These are phyloP conservation scores for Chymomyza caudatula DNA, from an alignment of 2,888 invertebrate genomes.

Conservation along the genomic window DNA sequence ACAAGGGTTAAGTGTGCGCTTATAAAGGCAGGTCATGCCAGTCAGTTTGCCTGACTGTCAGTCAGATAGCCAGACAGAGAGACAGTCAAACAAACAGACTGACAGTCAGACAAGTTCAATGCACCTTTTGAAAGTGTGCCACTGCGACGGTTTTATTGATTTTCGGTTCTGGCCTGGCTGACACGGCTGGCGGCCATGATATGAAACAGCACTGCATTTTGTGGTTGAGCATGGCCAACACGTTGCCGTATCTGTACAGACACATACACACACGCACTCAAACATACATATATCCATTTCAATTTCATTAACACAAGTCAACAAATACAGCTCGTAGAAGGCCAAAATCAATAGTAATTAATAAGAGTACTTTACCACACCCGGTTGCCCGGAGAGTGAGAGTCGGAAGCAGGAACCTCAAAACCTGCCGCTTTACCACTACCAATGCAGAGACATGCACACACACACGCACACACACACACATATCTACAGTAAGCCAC, in stretches of 20 bases:
- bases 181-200: background rate
- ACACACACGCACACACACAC: background rate
- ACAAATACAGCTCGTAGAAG: conserved; percentile 35
- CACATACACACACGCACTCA: too few species aligned
- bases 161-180: conserved; percentile 24
- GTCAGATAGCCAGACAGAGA: background rate
- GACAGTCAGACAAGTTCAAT: conserved; percentile 29
- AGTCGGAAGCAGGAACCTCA: background rate
- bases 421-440: background rate
- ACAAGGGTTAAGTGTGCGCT: background rate
- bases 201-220: background rate
- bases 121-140: conserved; percentile 53
- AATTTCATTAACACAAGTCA: conserved; percentile 65
- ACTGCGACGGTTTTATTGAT: conserved; percentile 58
- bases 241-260: background rate
- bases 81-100: background rate
- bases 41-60: background rate
- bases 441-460: background rate
- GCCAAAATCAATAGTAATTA: conserved; percentile 70
- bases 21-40: background rate
- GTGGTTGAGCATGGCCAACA: background rate
- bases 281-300: conserved; percentile 43
- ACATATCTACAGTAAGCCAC: conserved; percentile 43
- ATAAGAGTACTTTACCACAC: conserved; percentile 62
- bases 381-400: background rate